These are phyloP conservation scores for Sebastes jordani DNA, from an alignment of 2,797 vertebrate species.

Conservation along the genomic window DNA sequence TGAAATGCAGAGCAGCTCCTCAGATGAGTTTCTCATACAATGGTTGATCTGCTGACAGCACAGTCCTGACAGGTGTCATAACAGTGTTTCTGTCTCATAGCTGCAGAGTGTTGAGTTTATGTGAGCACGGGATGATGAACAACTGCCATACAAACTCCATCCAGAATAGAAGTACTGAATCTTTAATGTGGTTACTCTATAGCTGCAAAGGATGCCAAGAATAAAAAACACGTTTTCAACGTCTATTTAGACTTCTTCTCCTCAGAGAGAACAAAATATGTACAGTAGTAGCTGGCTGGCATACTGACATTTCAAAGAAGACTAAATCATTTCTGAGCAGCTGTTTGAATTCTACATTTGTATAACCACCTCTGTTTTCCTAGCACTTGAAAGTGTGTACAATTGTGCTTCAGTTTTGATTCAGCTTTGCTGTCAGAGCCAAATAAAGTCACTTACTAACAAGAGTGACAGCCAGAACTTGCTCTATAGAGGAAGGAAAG, in stretches of 20 bases:
- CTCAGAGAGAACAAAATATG: neutral
- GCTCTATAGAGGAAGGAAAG: slow-evolving; percentile 17
- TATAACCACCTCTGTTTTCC: neutral
- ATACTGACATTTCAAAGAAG: neutral
- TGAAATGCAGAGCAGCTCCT: slow-evolving; percentile 21
- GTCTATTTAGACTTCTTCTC: neutral
- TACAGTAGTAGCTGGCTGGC: neutral
- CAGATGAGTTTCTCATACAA: slow-evolving; percentile 22
- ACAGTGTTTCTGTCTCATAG: slow-evolving; percentile 23
- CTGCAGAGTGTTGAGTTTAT: neutral
- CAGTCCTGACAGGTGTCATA: slow-evolving; percentile 32
- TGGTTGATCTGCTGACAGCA: slow-evolving; percentile 43
- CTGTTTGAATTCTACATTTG: slow-evolving; percentile 12
- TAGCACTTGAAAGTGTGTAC: neutral
- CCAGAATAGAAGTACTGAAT: neutral
- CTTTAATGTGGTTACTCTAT: neutral
- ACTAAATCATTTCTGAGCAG: slow-evolving; percentile 7
- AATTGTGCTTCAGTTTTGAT: slow-evolving; percentile 9
- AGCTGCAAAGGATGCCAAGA: neutral
- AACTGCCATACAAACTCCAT: neutral
- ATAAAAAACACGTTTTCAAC: neutral
- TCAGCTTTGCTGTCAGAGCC: slow-evolving; percentile 11
- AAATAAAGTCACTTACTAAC: slow-evolving; percentile 25
- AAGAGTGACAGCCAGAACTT: slow-evolving; percentile 16
- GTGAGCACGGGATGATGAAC: slow-evolving; percentile 11